Evolutionary conservation across 2,888 invertebrate genomes (phyloP).

Genomic region (Nysson spinosus): DNA sequence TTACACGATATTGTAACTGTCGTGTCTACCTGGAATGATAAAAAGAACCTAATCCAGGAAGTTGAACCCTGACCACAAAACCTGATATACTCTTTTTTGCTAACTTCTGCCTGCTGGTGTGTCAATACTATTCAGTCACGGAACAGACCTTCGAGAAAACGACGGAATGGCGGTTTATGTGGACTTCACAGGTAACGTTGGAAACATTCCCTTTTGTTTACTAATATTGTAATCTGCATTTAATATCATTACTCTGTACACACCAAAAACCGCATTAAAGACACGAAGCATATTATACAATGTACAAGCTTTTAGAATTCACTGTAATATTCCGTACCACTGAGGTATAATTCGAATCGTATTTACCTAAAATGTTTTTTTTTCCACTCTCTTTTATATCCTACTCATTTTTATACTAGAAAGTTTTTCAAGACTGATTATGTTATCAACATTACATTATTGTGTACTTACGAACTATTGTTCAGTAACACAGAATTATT

Average conservation of each 20-base stretch:
- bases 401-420: neutral
- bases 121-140: slow-evolving; percentile 60
- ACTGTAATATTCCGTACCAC: too few relatives aligned
- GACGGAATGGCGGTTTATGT: neutral
- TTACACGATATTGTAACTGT: slow-evolving; percentile 41
- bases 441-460: neutral
- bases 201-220: neutral
- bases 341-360: neutral
- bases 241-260: neutral
- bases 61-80: slow-evolving; percentile 29
- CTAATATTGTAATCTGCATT: neutral
- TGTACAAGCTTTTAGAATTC: too few relatives aligned
- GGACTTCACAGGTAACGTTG: slow-evolving; percentile 46
- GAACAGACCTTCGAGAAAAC: slow-evolving; percentile 4
- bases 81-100: slow-evolving; percentile 47
- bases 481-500: too few relatives aligned
- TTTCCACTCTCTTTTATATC: neutral
- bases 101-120: slow-evolving; percentile 69
- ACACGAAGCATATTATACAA: too few relatives aligned
- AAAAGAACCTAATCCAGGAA: slow-evolving; percentile 38
- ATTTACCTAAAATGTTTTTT: neutral
- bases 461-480: too few relatives aligned
- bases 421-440: neutral
- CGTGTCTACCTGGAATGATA: slow-evolving; percentile 53
- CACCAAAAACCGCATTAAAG: too few relatives aligned